Base-by-base conservation (phyloP, 1,140 invertebrate species). In the Bombus soroeensis region DNA sequence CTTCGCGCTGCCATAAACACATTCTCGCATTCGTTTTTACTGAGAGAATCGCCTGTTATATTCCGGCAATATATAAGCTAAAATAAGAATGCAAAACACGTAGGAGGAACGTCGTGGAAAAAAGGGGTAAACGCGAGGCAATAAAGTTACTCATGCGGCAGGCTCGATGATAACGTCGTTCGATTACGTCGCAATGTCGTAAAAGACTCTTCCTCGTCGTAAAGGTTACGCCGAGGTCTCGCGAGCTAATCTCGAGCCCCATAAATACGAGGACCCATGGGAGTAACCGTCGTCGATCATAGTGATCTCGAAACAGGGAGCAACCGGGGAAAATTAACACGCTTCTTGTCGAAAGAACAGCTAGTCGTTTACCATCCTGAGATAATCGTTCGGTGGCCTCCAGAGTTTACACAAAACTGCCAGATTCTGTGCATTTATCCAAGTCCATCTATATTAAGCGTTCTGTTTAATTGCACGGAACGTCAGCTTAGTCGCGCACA, bases 181-280 rank as follows among this genome's bases (percentile, higher is more conserved):
- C 88, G 86, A 81, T 89, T 81, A 74, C 47, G 72, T 39, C 47
- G 68, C 74, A 68, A 81, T 77, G 32, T n/a, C 47, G 68, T 70
- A 85, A 88, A 85, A 81, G 74, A 88, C 77, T 43, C 68, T 70
- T 64, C 74, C 37, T 76, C 25, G 28, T 73, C 43, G 76, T 34
- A 84, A 64, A 88, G 80, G 75, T 72, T 66, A 62, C 59, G 18
- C 43, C 28, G 13, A 9, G 41, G 59, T 53, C 71, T 75, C 70
- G 66, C 80, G 32, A 85, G 83, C 75, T 88, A 81, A 88, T 88
- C 82, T 88, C 77, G 41, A 77, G 71, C 25, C 59, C 66, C 72
- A 78, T 88, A 88, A 89, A 85, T 89, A 88, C 59, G n/a, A n/a
- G 64, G 37, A 39, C 72, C 73, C 87, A 59, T 75, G 86, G 79